Evolutionary conservation across 2,888 invertebrate species (phyloP), one percentile per base, ranked within the genome.

Genomic region (Embidobia sp.): DNA sequence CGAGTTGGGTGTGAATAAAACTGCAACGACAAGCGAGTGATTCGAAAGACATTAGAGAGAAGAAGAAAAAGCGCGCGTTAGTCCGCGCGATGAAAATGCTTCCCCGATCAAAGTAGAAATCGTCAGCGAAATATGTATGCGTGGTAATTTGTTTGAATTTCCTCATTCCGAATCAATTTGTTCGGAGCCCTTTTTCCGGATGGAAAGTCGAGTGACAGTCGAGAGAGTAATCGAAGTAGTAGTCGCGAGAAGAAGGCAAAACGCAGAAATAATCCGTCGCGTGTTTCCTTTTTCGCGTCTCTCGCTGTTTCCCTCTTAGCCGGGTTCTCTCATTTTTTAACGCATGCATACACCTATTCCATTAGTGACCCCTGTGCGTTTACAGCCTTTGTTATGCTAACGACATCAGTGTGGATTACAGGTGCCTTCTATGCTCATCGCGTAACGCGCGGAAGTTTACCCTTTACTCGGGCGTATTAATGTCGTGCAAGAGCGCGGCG

Each of bases 321-420:
- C 6, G n/a, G n/a, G 3, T 51, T 22, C 10, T 64, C 22, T 49
- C 31, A 31, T 49, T 74, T 67, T 69, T 69, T 57, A 51, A 35
- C 66, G 46, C 66, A 61, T 42, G 59, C 70, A 61, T 77, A 66
- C 66, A 72, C 48, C 59, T 63, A 61, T 77, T 66, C 70, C 77
- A 77, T 77, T 77, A 77, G 66, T 75, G 74, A 70, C 77, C 77
- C 69, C 61, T 11, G 57, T 59, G 64, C 55, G 75, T 66, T 77
- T 75, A 59, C 69, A 37, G 82, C 84, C 87, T 87, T 87, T 86
- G 87, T 87, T 83, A 87, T 86, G 86, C 86, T 87, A 88, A 88
- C 86, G 76, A 76, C 76, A 76, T 76, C 70, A 64, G 64, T 51
- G 69, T 64, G 64, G 76, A 70, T 76, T 76, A 76, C 81, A 79